phyloP scores from a whole-genome alignment of 2,888 invertebrate species.

The Argynnis bischoffii region DNA sequence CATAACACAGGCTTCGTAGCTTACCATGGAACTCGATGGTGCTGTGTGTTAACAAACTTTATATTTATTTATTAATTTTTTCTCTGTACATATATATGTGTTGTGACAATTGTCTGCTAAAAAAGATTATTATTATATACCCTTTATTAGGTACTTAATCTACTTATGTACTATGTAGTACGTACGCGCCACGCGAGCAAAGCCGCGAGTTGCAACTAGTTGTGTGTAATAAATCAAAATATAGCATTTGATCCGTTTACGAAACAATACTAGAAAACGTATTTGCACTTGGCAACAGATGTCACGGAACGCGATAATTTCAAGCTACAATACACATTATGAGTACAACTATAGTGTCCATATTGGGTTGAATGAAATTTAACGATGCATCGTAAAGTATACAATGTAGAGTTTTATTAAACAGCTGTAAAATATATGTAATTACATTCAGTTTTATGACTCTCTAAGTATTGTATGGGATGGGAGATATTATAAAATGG shows the following conservation, averaged over 20 bases:
- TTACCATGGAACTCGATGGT: no score
- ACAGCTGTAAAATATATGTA: constrained; percentile 51
- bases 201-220: background rate
- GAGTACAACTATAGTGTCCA: background rate
- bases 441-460: constrained; percentile 48
- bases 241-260: background rate
- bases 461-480: constrained; percentile 42
- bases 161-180: no score
- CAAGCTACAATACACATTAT: constrained; percentile 10
- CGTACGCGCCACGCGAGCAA: no score
- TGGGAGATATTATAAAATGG: constrained; percentile 13
- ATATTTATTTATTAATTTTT: no score
- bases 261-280: constrained; percentile 36
- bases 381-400: constrained; percentile 43
- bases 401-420: constrained; percentile 54
- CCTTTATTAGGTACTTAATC: no score
- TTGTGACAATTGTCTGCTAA: no score
- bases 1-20: no score
- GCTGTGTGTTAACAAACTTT: no score
- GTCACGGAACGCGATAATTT: constrained; percentile 29
- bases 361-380: constrained; percentile 25
- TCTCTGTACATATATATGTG: no score
- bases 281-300: constrained; percentile 45
- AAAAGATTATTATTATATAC: no score
- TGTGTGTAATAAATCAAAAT: background rate